Evolutionary conservation across 2,888 invertebrate species (phyloP).

Genomic region (Villa cingulata): DNA sequence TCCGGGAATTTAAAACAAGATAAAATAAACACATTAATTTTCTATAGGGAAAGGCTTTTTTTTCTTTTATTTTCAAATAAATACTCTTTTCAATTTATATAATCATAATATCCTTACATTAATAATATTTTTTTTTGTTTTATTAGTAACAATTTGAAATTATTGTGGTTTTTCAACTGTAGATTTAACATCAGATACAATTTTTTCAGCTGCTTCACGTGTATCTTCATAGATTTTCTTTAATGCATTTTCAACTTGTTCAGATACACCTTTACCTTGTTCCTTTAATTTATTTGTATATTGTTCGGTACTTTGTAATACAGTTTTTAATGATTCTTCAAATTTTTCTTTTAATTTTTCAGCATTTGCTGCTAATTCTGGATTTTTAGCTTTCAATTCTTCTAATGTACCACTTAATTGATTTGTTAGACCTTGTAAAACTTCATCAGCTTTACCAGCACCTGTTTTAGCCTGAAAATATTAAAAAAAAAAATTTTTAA

Average conservation of each 20-base stretch:
- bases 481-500: no score
- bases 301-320: slow-evolving; percentile 7
- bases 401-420: slow-evolving; percentile 1
- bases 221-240: slow-evolving; percentile 9
- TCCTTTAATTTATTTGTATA: slow-evolving; percentile 4
- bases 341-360: slow-evolving; percentile 8
- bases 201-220: slow-evolving; percentile 9
- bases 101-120: no score
- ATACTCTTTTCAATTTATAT: no score
- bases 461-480: slow-evolving; percentile 2
- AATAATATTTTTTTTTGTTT: no score
- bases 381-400: slow-evolving; percentile 6
- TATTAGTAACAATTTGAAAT: no score
- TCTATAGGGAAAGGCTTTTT: no score
- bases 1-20: no score
- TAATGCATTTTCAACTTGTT: slow-evolving; percentile 5
- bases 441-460: slow-evolving; percentile 9
- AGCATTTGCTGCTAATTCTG: slow-evolving; percentile 5
- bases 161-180: not conserved
- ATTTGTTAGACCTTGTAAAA: slow-evolving; percentile 1
- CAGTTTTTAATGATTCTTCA: slow-evolving; percentile 1
- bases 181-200: slow-evolving; percentile 5
- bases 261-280: slow-evolving; percentile 6
- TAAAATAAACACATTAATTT: no score
- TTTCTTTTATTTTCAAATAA: no score